These are phyloP conservation scores for Sigmodon hispidus DNA, from an alignment of 2,113 vertebrate genomes.

Conservation along the genomic window DNA sequence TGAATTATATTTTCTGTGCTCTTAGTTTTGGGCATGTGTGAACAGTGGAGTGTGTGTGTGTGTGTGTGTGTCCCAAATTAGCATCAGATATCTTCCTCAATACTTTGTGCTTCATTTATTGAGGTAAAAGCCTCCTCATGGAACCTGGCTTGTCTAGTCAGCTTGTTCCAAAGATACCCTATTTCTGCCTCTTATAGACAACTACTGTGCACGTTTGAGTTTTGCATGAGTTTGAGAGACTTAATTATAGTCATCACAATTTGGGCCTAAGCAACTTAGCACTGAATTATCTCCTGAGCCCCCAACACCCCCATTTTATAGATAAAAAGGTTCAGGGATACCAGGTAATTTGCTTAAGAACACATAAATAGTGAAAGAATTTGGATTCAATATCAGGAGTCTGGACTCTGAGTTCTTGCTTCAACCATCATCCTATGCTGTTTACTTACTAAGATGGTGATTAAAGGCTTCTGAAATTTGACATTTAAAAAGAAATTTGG, in stretches of 20 bases:
- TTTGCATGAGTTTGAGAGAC: too few species aligned
- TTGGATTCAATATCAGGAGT: neutral
- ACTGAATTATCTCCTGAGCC: neutral
- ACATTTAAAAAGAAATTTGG: neutral
- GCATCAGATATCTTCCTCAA: neutral
- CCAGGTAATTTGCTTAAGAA: neutral
- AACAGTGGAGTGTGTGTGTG: neutral
- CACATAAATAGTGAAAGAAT: neutral
- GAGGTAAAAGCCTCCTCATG: neutral
- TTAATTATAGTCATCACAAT: neutral
- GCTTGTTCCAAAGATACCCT: neutral
- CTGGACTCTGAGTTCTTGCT: neutral
- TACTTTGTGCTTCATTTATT: neutral
- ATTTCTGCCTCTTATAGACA: neutral
- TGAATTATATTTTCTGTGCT: neutral
- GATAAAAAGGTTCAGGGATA: neutral
- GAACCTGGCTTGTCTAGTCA: neutral
- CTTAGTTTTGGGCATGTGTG: neutral
- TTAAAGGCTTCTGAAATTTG: conserved; percentile 2
- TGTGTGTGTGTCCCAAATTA: neutral
- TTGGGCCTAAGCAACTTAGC: neutral
- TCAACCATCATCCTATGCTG: neutral
- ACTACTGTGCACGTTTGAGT: neutral
- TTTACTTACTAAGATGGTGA: neutral
- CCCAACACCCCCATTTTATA: neutral